Evolutionary conservation across 2,113 vertebrate species (phyloP), one percentile per base, ranked within the genome.

Genomic region (Delphinus delphis): DNA sequence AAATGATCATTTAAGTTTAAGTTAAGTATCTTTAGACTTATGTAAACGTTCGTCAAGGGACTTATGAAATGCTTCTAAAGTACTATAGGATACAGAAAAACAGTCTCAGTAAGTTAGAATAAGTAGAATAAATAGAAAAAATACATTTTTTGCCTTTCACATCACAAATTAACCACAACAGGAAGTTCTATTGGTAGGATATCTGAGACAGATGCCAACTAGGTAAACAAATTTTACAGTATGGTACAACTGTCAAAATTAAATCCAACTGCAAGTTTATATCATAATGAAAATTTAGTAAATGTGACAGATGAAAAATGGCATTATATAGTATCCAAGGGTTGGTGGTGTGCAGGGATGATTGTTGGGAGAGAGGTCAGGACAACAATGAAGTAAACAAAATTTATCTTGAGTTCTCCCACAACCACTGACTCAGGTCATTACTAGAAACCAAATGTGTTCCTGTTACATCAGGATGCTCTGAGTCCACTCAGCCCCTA

Each of bases 101-200:
- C 50, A 31, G 9, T 62, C 91, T 93, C 67, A 67, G 31, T 70
- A 38, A 18, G 21, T 97, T 97, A 38, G 2, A 93, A 92, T 96
- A 53, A 65, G 15, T 36, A 87, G 13, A 83, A 76, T 68, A 87
- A 87, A 80, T 87, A 21, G 5, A 84, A 90, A 73, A 5, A 55
- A 33, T 53, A 6, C 31, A 5, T 53, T 89, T 65, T 81, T 93
- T 83, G 2, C 10, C 14, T 44, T 85, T 76, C 31, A 79, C 14
- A 76, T 88, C 6, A 47, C 44, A 81, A 88, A 55, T 88, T 83
- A 87, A 58, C 33, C 53, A 71, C 9, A 70, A 38, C 38, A 21
- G 17, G 5, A 92, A 86, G 12, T 85, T 92, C 26, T 65, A 55
- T 14, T 33, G 3, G 53, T 70, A 36, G 14, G 18, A 60, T 63